These are phyloP conservation scores for Caenorhabditis zanzibari DNA, from an alignment of 2,888 invertebrate genomes.

Conservation along the genomic window DNA sequence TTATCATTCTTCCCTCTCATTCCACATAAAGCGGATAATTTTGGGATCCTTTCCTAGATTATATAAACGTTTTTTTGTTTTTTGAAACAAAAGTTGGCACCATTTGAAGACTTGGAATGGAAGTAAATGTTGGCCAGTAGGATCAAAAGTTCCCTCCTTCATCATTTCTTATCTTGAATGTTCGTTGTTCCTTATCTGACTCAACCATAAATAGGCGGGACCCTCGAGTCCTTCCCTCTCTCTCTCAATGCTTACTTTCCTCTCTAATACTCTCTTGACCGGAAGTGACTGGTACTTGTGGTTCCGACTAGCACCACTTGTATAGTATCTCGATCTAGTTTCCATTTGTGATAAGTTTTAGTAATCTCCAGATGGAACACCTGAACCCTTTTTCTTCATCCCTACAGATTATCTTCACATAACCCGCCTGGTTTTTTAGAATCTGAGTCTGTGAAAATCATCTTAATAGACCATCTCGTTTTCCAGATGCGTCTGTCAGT, in stretches of 20 bases:
- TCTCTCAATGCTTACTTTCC: not conserved
- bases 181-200: not conserved
- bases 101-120: not conserved
- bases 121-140: not conserved
- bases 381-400: not conserved
- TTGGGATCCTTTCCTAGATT: not conserved
- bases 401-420: conserved; percentile 3
- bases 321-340: not conserved
- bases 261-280: conserved; percentile 24
- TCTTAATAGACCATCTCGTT: not conserved
- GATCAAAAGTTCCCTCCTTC: not conserved
- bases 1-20: conserved; percentile 4
- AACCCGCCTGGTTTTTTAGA: not conserved
- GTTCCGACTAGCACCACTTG: conserved; percentile 19
- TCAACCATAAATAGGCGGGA: not conserved
- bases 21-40: not conserved
- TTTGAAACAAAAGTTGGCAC: not conserved
- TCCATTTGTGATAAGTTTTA: not conserved
- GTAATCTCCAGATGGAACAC: conserved; percentile 22
- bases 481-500: conserved; percentile 39
- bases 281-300: conserved; percentile 31
- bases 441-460: no score
- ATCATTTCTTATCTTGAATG: not conserved
- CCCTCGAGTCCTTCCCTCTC: not conserved
- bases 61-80: no score